Evolutionary conservation across 1,140 invertebrate species (phyloP), one percentile per base, ranked within the genome.

Genomic region (Temnothorax curvispinosus): DNA sequence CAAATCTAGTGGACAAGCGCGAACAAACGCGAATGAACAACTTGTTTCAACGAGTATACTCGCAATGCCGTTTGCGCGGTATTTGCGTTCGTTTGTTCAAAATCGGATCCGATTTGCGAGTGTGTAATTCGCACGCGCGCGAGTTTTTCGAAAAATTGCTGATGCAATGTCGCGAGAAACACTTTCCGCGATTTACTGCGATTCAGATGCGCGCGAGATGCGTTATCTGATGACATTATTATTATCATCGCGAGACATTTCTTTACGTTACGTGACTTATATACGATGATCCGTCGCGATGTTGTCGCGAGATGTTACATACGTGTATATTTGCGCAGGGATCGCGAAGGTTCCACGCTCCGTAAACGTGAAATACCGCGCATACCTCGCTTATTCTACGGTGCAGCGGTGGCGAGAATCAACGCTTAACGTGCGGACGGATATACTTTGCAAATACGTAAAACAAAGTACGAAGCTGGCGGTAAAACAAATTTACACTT

Each of bases 401-500:
- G 21, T 44, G 62, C 21, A 27, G 18, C 64, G 6, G 21, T 44
- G 62, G 44, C 58, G 76, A 41, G 27, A 81, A 72, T 72, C 44
- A 32, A 21, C 54, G 67, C 54, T 18, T 21, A 27, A 27, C 74
- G 6, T 21, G n/a, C 32, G 47, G 18, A 47, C 1, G 15, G 18
- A 71, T 71, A 71, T 41, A 27, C 50, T 32, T 1, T 15, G 54
- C 27, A 50, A 84, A 84, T 60, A 60, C 56, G 41, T 18, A 60
- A 82, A 74, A 82, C 32, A 35, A 58, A 71, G 15, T 35, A n/a
- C 52, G 9, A 47, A 56, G 18, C 44, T 18, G 18, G 41, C 11
- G 27, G 18, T 74, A 74, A 84, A 74, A 84, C 41, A 74, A 74
- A 74, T 84, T 74, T 82, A 13, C 41, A 64, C 41, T 18, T 69